Evolutionary conservation across 2,797 vertebrate species (phyloP).

Genomic region (Esox masquinongy): DNA sequence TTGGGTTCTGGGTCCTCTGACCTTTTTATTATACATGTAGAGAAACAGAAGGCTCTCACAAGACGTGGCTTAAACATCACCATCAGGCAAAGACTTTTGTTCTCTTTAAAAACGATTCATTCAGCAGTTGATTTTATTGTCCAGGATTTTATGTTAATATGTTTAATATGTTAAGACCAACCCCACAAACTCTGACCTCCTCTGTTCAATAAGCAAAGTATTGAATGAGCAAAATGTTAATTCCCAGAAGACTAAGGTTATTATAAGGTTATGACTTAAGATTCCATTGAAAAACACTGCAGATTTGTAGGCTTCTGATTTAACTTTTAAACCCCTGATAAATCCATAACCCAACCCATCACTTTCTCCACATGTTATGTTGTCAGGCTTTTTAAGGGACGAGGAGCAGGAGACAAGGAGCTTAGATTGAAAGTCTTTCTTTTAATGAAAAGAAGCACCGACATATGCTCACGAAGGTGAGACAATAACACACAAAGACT

Average conservation of each 20-base stretch:
- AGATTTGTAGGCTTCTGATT: not conserved
- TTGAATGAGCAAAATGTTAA: not conserved
- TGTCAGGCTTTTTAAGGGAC: too few species aligned
- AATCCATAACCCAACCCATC: not conserved
- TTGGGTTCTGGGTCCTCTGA: slow-evolving; percentile 30
- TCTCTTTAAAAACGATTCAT: not conserved
- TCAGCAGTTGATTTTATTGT: not conserved
- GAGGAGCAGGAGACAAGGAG: too few species aligned
- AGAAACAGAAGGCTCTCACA: slow-evolving; percentile 46
- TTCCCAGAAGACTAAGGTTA: not conserved
- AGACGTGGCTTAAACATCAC: slow-evolving; percentile 39
- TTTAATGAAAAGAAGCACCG: too few species aligned
- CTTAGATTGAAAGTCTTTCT: too few species aligned
- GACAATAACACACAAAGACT: too few species aligned
- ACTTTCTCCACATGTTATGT: too few species aligned
- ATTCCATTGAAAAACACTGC: not conserved
- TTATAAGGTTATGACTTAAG: not conserved
- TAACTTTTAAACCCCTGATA: not conserved
- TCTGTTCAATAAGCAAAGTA: not conserved
- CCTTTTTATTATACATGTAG: slow-evolving; percentile 40
- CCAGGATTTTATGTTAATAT: not conserved
- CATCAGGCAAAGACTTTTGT: slow-evolving; percentile 28
- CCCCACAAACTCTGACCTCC: not conserved
- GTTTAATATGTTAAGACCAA: not conserved
- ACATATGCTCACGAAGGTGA: too few species aligned